Evolutionary conservation across 1,140 invertebrate genomes (phyloP), one percentile per base, ranked within the genome.

Genomic region (Akabosia matsudoensis): DNA sequence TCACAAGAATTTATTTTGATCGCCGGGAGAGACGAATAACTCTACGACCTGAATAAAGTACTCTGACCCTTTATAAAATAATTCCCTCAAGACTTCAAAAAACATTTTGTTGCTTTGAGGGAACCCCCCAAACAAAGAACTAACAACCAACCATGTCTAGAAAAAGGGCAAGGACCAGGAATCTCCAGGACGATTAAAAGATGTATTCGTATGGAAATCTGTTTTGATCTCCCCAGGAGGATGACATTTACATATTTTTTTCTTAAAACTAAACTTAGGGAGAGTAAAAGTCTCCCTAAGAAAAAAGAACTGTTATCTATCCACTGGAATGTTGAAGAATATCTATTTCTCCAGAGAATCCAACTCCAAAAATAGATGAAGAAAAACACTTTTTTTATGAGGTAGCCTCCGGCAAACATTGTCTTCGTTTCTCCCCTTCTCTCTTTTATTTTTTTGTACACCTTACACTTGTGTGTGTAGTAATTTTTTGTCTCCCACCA

Each of bases 111-210:
- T 56, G 54, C 10, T 16, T 13, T 10, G 24, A 22, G 22, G 22
- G n/a, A 56, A 56, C n/a, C n/a, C n/a, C n/a, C n/a, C n/a, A 24
- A 22, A 56, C n/a, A 56, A 56, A 24, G 54, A 22, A 56, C 14
- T 13, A 24, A 56, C n/a, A n/a, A n/a, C n/a, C n/a, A 56, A 22
- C 13, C 14, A 56, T 13, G 54, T 13, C 24, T 13, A 56, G 24
- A 3, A 22, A 56, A 56, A 56, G 54, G 54, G 54, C 54, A 56
- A 56, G 54, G 54, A 56, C 54, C 54, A 56, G 54, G n/a, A 7
- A 24, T 3, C 14, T n/a, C 14, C 4, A 22, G 54, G 10, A 56
- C 4, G 54, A 22, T 10, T 45, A 45, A 45, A 45, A 45, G 37
- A 45, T 10, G 37, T 45, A 18, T 45, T 45, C 37, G 18, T 45